Evolutionary conservation across 2,113 vertebrate genomes (phyloP), one percentile per base, ranked within the genome.

Genomic region (Sebastes schlegelii): DNA sequence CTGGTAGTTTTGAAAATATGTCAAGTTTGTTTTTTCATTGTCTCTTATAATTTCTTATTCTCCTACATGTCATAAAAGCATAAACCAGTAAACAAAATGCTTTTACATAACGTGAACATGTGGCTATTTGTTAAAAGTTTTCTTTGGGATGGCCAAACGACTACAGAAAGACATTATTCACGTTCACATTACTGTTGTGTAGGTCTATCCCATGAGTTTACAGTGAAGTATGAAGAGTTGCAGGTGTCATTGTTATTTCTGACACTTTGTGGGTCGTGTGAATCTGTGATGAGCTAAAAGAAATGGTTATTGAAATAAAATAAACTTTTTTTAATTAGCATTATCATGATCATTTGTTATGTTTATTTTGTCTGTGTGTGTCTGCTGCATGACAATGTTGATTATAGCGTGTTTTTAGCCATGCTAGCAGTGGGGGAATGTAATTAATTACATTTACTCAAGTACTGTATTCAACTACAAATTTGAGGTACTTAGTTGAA

Each of bases 281-380:
- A 86, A 86, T 88, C 88, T 81, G 61, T 86, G 64, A 79, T 87
- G 80, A 89, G 70, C 73, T 74, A 65, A 80, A 81, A 83, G 57
- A 85, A 86, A 87, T 74, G 66, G 73, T 86, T 79, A 86, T 52
- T 12, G 21, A 77, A 87, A 89, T 86, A 75, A 88, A 93, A 93
- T 84, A 84, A 86, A 89, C 42, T 82, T 90, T 90, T 92, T 91
- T 86, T 80, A 85, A 83, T 85, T 82, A 82, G 70, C 77, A 82
- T 77, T 88, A 80, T 72, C 1, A 49, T 0, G 16, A 54, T 54
- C 2, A 10, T 64, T 70, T 55, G 11, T 16, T 10, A 40, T 77
- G 45, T 73, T 64, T 6, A 6, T 58, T 61, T 69, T 21, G 34
- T 40, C 12, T 16, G 4, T 78, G 16, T 82, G 8, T 21, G 11